Evolutionary conservation across 2,797 vertebrate genomes (phyloP).

Genomic region (Brachymystax lenok): DNA sequence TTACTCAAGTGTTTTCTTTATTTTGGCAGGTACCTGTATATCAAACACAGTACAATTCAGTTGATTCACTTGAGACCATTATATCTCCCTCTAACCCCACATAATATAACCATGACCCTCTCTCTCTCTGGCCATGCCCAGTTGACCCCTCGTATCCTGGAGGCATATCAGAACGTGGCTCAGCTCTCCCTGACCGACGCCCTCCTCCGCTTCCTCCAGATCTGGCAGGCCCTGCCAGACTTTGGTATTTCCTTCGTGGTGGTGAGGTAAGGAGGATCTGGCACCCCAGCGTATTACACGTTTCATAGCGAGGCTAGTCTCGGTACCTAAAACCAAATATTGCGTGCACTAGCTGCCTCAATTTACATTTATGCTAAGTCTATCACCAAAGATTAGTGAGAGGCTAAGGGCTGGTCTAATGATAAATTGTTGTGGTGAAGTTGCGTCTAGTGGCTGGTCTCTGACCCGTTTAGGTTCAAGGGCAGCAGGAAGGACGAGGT

Average conservation of each 20-base stretch:
- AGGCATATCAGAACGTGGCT: constrained; percentile 89
- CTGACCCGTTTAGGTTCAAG: constrained; percentile 81
- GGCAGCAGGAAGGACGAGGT: constrained; percentile 90
- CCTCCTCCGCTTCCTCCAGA: constrained; percentile 86
- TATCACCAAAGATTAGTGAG: too few relatives aligned
- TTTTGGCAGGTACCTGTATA: too few relatives aligned
- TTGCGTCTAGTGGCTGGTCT: neutral
- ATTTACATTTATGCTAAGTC: too few relatives aligned
- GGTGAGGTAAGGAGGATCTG: constrained; percentile 77
- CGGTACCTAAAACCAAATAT: too few relatives aligned
- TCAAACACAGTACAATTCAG: too few relatives aligned
- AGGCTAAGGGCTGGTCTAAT: neutral
- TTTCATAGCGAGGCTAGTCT: neutral
- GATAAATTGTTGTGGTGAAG: neutral
- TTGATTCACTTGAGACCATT: too few relatives aligned
- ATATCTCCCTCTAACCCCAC: neutral
- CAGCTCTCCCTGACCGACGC: constrained; percentile 84
- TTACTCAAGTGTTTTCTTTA: too few relatives aligned
- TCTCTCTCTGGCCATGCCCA: constrained; percentile 48
- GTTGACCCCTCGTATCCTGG: constrained; percentile 90
- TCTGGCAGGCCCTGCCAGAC: constrained; percentile 90
- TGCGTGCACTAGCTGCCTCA: too few relatives aligned
- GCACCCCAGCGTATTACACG: neutral
- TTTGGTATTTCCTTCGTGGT: constrained; percentile 87
- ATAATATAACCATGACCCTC: neutral